A percentile compares a stretch with the other conserved stretches of the same genome.
phyloP scores from a whole-genome alignment of 2,113 vertebrate genomes.

The Hystrix cristata region DNA sequence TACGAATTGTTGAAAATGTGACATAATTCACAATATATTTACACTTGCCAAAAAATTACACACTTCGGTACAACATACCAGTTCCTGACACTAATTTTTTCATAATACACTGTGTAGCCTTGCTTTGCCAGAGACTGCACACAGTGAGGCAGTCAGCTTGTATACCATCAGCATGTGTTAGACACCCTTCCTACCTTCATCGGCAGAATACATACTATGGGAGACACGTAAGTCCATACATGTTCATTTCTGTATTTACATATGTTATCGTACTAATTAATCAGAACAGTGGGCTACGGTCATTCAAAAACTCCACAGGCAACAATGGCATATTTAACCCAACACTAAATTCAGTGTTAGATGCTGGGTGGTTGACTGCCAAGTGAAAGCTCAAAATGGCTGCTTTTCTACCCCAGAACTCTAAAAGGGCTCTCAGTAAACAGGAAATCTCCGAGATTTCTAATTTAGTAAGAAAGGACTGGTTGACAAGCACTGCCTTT shows the following conservation, averaged over 20 bases:
- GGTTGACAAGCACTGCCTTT: constrained; percentile 27
- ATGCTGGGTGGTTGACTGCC: not conserved
- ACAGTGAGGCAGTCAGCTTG: not conserved
- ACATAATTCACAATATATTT: constrained; percentile 17
- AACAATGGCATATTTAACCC: not conserved
- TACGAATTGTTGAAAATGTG: constrained; percentile 37
- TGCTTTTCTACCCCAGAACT: not conserved
- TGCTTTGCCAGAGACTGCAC: not conserved
- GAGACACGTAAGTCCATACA: not conserved
- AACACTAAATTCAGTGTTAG: constrained; percentile 2
- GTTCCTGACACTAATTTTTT: not conserved
- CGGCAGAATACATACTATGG: not conserved
- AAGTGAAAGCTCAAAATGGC: constrained; percentile 52
- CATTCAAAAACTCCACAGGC: not conserved
- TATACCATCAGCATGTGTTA: not conserved
- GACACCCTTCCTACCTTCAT: not conserved
- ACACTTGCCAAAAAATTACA: not conserved
- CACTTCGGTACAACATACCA: not conserved
- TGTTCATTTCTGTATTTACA: constrained; percentile 2
- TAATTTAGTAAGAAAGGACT: not conserved
- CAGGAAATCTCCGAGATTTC: constrained; percentile 50
- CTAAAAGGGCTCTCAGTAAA: not conserved
- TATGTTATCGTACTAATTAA: not conserved
- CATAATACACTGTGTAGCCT: not conserved
- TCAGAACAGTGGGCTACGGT: not conserved